Base-by-base conservation (phyloP, 2,888 invertebrate genomes). In the Thumatha senex region DNA sequence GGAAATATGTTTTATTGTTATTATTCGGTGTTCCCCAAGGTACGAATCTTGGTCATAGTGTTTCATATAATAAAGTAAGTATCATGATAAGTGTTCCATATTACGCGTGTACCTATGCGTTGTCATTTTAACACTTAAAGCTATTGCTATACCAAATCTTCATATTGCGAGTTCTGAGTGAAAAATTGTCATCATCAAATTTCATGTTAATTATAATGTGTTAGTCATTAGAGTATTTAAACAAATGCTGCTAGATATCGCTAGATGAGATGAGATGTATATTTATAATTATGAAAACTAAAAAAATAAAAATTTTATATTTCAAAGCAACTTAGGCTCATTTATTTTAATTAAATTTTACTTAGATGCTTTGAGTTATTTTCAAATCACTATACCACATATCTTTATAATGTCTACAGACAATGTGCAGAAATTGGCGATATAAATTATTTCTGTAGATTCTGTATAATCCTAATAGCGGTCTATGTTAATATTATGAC, bases 81-180 rank as follows among this genome's bases (percentile, higher is more conserved):
- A 58, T 65, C 61, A 60, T 66, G 67, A 56, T 57, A 52, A 60
- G 75, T 78, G 76, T 82, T 48, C 72, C 70, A 72, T 62, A 72
- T 75, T 76, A 72, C 74, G 75, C 76, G 82, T 87, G 82, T 85
- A 78, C 84, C 76, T 82, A 84, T 77, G 84, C 80, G 71, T 78
- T 82, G 78, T 76, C 72, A 79, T 78, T 77, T 76, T 75, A 85
- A 91, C 90, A 91, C 89, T 89, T 89, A 91, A 90, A 91, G 90
- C 91, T 91, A 88, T 82, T 69, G 65, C 76, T 78, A 79, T 67
- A 65, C 61, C 61, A 67, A 69, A 71, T 57, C 51, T 55, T 54
- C 63, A 61, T 42, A 50, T 48, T 60, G 53, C 72, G 69, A 74
- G 78, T 80, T 82, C 79, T 85, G 88, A 89, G 87, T 85, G 79